Evolutionary conservation across 1,140 invertebrate genomes (phyloP).

Genomic region (Apis mellifera): DNA sequence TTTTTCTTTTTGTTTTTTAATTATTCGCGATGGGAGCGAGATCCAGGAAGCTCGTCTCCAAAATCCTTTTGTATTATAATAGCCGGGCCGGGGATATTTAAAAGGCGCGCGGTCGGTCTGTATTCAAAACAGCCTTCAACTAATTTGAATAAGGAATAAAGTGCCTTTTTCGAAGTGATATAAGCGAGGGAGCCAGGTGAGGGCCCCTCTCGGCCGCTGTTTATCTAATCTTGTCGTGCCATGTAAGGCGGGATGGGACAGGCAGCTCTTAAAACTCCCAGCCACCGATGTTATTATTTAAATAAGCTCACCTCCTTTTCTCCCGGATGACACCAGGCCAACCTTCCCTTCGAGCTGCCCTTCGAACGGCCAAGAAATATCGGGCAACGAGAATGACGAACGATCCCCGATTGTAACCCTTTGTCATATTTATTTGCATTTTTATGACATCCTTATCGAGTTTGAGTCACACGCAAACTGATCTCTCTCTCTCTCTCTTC

Average conservation of each 20-base stretch:
- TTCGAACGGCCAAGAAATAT: conserved; percentile 35
- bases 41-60: conserved; percentile 25
- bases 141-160: conserved; percentile 77
- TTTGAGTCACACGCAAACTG: not conserved
- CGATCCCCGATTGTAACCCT: conserved; percentile 29
- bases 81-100: conserved; percentile 59
- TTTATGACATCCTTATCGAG: conserved; percentile 35
- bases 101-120: conserved; percentile 59
- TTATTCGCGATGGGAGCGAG: conserved; percentile 10
- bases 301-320: conserved; percentile 48
- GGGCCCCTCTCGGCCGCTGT: conserved; percentile 48
- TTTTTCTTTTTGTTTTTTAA: not conserved
- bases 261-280: conserved; percentile 67
- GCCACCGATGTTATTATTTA: conserved; percentile 71
- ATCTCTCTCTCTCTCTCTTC: too few relatives aligned
- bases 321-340: conserved; percentile 17
- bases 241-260: conserved; percentile 69
- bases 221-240: conserved; percentile 72
- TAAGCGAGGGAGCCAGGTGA: conserved; percentile 57
- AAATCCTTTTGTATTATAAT: conserved; percentile 75
- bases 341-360: conserved; percentile 29
- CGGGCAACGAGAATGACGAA: not conserved
- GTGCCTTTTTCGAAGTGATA: conserved; percentile 72
- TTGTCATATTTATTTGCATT: conserved; percentile 47
- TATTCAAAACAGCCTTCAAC: conserved; percentile 71